Base-by-base conservation (phyloP, 1,140 invertebrate genomes). In the Oryctes rhinoceros region DNA sequence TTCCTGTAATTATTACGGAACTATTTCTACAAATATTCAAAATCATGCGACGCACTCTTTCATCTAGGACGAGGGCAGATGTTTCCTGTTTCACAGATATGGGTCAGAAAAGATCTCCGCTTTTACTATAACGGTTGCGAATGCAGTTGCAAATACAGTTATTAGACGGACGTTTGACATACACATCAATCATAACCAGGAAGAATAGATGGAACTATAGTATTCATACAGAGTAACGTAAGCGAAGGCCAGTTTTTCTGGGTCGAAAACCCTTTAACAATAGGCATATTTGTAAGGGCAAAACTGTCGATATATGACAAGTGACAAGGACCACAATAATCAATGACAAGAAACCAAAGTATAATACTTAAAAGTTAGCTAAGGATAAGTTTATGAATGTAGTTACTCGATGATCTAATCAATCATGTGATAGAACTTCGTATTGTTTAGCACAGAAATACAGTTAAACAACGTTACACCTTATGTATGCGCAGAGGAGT, bases 1-100 rank as follows among this genome's bases (percentile, higher is more conserved):
- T 39, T 39, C 3, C 39, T 39, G 13, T 11, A 11, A 4, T 59
- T 59, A 59, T 59, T 59, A n/a, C 53, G 13, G 13, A 20, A 59
- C 3, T 20, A 59, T 59, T 59, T 59, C 18, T 59, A 59, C 4
- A 59, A 59, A n/a, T 59, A 59, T 59, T 59, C 4, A 15, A 59
- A 59, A 59, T 59, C 53, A 59, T 20, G 53, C 13, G 18, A 59
- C 3, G 53, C 11, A 59, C 53, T 3, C 53, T 59, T 59, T 59
- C 53, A 59, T 20, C 4, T 20, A 59, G 53, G 7, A 39, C 39
- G 13, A 59, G 53, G 53, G 53, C 53, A 59, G 53, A 59, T 59
- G 53, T 59, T 59, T 59, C 53, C 53, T 59, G 53, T 59, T 59
- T 59, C 13, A 59, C 53, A 59, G 53, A 59, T 59, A 59, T 59